These are phyloP conservation scores for Polietes domitor DNA, from an alignment of 2,888 invertebrate species.

Conservation along the genomic window DNA sequence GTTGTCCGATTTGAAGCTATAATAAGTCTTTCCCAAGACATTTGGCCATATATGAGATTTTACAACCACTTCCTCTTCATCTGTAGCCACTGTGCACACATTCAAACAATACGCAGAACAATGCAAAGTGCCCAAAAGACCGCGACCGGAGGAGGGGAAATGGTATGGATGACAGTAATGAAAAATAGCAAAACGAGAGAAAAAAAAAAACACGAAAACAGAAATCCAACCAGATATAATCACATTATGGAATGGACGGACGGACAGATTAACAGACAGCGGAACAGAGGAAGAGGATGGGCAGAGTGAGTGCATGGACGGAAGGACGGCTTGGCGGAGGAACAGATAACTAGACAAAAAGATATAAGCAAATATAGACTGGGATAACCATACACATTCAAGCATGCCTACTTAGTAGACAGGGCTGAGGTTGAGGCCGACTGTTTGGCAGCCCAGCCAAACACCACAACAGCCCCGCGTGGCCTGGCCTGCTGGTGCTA, in stretches of 20 bases:
- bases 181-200: conserved; percentile 39
- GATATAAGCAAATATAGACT: conserved; percentile 46
- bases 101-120: no score
- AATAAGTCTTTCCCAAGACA: no score
- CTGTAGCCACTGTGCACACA: no score
- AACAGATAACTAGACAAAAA: background rate
- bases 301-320: background rate
- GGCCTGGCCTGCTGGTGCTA: no score
- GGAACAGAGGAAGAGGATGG: background rate
- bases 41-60: no score
- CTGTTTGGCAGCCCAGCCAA: background rate
- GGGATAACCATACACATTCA: background rate
- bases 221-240: conserved; percentile 58
- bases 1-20: no score
- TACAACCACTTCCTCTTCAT: no score
- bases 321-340: background rate
- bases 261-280: background rate
- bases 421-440: conserved; percentile 15
- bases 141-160: conserved; percentile 21
- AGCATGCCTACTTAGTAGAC: background rate
- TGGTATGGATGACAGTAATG: conserved; percentile 23
- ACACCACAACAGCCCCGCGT: no score
- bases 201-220: background rate
- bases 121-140: background rate
- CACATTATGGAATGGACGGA: conserved; percentile 46